A percentile compares a stretch with the other conserved stretches of the same genome.
phyloP scores from a whole-genome alignment of 2,113 vertebrate genomes.

The Hydropotes inermis region DNA sequence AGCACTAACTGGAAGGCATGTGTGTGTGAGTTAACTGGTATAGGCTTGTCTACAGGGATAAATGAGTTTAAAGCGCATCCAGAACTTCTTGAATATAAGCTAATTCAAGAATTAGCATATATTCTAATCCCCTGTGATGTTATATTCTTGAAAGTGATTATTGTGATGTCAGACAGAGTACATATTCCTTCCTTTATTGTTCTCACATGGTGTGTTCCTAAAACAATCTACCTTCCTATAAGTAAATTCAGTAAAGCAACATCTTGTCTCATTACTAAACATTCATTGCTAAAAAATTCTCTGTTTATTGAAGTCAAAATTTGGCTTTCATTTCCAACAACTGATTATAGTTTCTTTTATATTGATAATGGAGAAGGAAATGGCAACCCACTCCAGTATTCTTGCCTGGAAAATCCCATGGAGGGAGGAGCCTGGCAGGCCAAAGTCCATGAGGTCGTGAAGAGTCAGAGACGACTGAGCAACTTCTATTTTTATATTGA shows the following conservation, averaged over 20 bases:
- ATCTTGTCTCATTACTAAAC: background rate
- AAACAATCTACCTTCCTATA: background rate
- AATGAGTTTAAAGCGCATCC: background rate
- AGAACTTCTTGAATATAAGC: background rate
- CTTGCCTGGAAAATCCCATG: background rate
- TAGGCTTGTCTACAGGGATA: background rate
- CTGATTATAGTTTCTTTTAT: background rate
- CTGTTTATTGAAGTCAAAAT: background rate
- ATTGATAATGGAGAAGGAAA: background rate
- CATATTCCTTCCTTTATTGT: background rate
- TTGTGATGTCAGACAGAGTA: background rate
- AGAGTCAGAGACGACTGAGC: fast-evolving
- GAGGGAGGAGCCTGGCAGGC: fast-evolving
- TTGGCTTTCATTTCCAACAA: background rate
- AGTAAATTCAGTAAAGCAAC: background rate
- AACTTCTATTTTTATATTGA: background rate
- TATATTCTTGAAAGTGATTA: background rate
- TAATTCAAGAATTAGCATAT: background rate
- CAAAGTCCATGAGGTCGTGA: background rate
- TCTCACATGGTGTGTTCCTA: background rate
- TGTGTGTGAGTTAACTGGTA: background rate
- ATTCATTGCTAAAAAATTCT: background rate
- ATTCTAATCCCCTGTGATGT: background rate
- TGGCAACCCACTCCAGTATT: background rate
- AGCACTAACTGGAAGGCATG: background rate